These are phyloP conservation scores for Falcunculus frontatus DNA, from an alignment of 2,113 vertebrate species.

Conservation along the genomic window DNA sequence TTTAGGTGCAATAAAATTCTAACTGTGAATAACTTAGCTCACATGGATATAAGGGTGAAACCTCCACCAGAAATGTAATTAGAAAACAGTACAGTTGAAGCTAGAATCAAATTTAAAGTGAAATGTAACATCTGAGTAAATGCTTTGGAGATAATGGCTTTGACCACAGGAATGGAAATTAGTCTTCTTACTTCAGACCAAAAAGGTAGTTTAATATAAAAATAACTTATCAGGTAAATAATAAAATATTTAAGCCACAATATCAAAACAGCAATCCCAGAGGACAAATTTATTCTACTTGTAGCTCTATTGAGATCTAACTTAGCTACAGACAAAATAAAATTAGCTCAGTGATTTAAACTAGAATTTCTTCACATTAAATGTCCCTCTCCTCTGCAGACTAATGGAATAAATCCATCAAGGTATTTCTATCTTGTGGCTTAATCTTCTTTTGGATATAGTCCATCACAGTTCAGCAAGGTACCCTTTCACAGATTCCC, in stretches of 20 bases:
- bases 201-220: neutral
- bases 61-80: constrained; percentile 28
- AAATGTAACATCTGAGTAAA: constrained; percentile 28
- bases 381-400: neutral
- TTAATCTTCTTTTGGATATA: neutral
- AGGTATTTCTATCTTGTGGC: neutral
- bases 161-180: neutral
- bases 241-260: constrained; percentile 17
- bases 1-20: constrained; percentile 56
- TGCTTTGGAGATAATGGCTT: neutral
- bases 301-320: neutral
- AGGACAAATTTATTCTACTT: neutral
- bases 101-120: constrained; percentile 35
- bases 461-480: neutral
- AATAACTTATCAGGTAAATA: neutral
- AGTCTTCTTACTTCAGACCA: neutral
- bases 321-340: neutral
- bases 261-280: neutral
- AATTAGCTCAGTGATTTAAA: constrained; percentile 6
- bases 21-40: constrained; percentile 39
- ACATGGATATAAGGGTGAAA: constrained; percentile 3
- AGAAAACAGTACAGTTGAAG: constrained; percentile 20
- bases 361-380: neutral
- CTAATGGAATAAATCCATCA: neutral
- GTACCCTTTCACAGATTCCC: neutral